Conservation (phyloP, 2,797 vertebrate species). For the Lutjanus campechanus region DNA sequence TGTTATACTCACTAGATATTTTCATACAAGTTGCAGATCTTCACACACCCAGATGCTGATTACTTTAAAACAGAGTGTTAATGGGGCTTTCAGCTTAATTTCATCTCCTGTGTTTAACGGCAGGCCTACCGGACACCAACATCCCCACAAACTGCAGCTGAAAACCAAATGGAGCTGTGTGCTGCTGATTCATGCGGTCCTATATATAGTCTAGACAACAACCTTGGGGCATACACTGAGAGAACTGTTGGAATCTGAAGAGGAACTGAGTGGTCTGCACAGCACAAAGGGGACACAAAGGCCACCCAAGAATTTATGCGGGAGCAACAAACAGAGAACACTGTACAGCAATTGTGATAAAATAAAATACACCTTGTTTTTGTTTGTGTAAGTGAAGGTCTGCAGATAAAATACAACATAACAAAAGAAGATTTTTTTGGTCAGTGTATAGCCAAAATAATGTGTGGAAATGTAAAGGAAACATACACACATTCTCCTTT, state of each 20-base stretch:
- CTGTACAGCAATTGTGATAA: background rate
- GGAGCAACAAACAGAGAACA: background rate
- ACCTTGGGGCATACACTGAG: conserved; percentile 35
- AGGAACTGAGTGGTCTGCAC: conserved; percentile 19
- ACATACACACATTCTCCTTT: background rate
- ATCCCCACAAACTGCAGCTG: conserved; percentile 23
- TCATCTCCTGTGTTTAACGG: background rate
- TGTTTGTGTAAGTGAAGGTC: background rate
- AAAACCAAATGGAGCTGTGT: conserved; percentile 14
- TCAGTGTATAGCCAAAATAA: background rate
- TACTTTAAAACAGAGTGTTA: background rate
- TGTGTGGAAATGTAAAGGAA: background rate
- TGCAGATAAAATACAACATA: background rate
- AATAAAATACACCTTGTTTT: background rate
- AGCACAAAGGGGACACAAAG: conserved; percentile 18
- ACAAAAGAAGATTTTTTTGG: conserved; percentile 15
- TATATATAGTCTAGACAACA: conserved; percentile 48
- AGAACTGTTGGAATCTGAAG: conserved; percentile 22
- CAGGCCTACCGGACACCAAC: background rate
- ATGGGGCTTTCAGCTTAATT: background rate
- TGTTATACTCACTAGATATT: background rate
- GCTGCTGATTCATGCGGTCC: conserved; percentile 48
- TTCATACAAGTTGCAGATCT: background rate
- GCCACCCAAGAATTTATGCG: background rate
- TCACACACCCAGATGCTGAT: background rate